Evolutionary conservation across 2,888 invertebrate genomes (phyloP), one percentile per base, ranked within the genome.

Genomic region (Saturnia pavonia): DNA sequence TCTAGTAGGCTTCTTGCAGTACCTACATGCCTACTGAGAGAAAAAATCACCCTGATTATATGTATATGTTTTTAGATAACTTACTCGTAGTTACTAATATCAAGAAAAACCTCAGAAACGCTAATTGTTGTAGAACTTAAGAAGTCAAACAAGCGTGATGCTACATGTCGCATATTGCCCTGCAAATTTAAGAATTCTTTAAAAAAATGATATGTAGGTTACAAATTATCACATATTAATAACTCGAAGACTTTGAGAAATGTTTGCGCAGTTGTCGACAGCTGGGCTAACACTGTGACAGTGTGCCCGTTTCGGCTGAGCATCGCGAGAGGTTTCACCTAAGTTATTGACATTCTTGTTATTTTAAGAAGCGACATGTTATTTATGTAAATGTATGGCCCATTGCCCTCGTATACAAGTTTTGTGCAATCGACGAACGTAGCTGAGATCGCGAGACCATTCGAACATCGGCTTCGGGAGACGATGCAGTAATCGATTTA

Each of bases 271-370:
- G 14, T n/a, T 1, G 6, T 7, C 6, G 19, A n/a, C n/a, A 9
- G 19, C 34, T 4, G 3, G 34, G 2, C 51, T n/a, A 51, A n/a
- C 9, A 45, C 45, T 45, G 14, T 45, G 14, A 1, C 45, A 45
- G 16, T 45, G 45, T 45, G 45, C 45, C 16, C 45, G 45, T 14
- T 57, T 22, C 57, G 11, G 8, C 12, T 12, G 22, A 25, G 25
- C 57, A 22, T 57, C 25, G 57, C 25, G 57, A 57, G 22, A 57
- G 57, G 11, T 63, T 63, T 63, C 63, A 63, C 63, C 63, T 63
- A 34, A 63, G 34, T 63, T 63, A 40, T 63, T 63, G 27, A 34
- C 63, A 63, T 63, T 34, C 27, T 22, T 63, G 22, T 57, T 22
- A 57, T 34, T 63, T 40, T 63, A 63, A 34, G 34, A 34, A 34